Base-by-base conservation (phyloP, 2,888 invertebrate species). In the Nemoura dubitans region DNA sequence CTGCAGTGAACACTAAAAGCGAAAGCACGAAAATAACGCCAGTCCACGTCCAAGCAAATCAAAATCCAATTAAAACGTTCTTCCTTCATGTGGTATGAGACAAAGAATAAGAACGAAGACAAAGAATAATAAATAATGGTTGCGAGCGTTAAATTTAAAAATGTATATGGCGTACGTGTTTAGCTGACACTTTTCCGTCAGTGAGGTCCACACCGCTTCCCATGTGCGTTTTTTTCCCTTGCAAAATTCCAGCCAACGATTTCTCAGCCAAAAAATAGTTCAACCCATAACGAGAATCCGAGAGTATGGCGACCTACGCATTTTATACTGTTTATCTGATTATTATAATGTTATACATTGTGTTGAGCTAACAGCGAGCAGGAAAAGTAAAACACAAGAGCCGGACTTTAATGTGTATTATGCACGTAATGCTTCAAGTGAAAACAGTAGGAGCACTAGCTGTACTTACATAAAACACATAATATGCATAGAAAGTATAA, bases 361-460 rank as follows among this genome's bases (percentile, higher is more conserved):
- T 59, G 59, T 21, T 59, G 59, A 10, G 21, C 59, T 21, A 59
- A 59, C 59, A 59, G 59, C 14, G 14, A 21, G 16, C 21, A 59
- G 16, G 16, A 59, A 36, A 59, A 59, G 59, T 59, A 59, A 59
- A 59, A 59, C 59, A 59, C 59, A 59, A 59, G 14, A 59, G 59
- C 59, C 59, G 21, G 59, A 59, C 14, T 59, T 21, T 59, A 59
- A 59, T 59, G 59, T 21, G 59, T 7, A 59, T 59, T 59, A 59
- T 2, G 59, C 59, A 59, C 59, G 59, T 59, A 59, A 59, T 59
- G 59, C 59, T 59, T 59, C 59, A 59, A 59, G 59, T 59, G 59
- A 59, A 59, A 59, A 21, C 59, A 59, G 6, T 59, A 59, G 59
- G 2, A 59, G 59, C 59, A 59, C 59, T 59, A 21, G 59, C 14